A percentile compares a stretch with the other conserved stretches of the same genome.
Conservation (phyloP, 2,797 vertebrate genomes). For the Bradypodion ventrale region DNA sequence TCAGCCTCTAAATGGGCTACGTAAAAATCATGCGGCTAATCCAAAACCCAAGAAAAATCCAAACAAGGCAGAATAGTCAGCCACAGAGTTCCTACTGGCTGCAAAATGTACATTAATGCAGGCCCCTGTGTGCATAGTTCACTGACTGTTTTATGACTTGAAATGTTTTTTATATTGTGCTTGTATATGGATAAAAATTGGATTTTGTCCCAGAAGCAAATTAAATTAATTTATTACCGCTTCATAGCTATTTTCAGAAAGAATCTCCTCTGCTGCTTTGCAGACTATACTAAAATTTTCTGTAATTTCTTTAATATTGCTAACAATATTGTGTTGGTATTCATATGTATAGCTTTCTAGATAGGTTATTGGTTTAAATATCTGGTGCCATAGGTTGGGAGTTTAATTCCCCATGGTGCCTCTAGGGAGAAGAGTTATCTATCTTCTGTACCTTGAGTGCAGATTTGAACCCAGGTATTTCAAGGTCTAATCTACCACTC, state of each 20-base stretch:
- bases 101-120: not conserved
- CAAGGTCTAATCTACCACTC: no score
- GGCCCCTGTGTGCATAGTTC: not conserved
- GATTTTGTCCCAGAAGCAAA: constrained; percentile 37
- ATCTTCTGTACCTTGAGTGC: no score
- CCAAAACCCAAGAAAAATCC: constrained; percentile 26
- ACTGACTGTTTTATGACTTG: not conserved
- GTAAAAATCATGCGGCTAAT: not conserved
- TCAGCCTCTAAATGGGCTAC: not conserved
- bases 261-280: constrained; percentile 12
- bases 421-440: no score
- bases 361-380: no score
- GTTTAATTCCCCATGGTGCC: no score
- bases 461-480: no score
- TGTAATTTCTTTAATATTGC: not conserved
- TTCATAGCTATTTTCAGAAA: constrained; percentile 2
- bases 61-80: not conserved
- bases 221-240: constrained; percentile 20
- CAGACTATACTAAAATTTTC: not conserved
- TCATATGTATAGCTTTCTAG: no score
- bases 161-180: not conserved
- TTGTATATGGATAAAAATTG: not conserved
- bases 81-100: not conserved
- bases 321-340: no score
- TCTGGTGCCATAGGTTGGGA: no score